Evolutionary conservation across 2,888 invertebrate species (phyloP), one percentile per base, ranked within the genome.

Genomic region (Nomada fabriciana): DNA sequence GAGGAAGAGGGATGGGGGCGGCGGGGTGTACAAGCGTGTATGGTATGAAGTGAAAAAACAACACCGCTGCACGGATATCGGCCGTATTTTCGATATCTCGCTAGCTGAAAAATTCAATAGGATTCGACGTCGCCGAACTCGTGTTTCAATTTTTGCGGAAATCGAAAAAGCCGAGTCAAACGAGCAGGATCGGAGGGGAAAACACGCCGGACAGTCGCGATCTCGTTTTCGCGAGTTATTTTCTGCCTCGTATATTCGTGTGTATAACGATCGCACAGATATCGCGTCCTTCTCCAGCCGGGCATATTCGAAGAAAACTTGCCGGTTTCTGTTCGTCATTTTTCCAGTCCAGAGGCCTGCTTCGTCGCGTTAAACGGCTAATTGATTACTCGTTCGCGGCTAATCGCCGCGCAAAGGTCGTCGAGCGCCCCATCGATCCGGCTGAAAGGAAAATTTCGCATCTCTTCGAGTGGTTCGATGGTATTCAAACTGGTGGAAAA

Each of bases 361-460:
- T 52, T 36, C 36, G 52, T 15, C 18, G 64, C 77, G 20, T 71
- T 47, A 42, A 60, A 73, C 43, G 42, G 65, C 29, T 65, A 74
- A 80, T 80, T 55, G 80, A 78, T 71, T 50, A 61, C 52, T 50
- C 53, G 55, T n/a, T 50, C 65, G 70, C 79, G 47, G 55, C 79
- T 79, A 65, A 80, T 71, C 80, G 65, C 10, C 23, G 60, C 65
- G 64, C 78, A 80, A 71, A 71, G 79, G 70, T 80, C 80, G 77
- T 10, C 55, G 77, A 60, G 47, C 77, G 53, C 18, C 50, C 47
- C 23, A 71, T 78, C 80, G 80, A 80, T 65, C 70, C 63, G 13
- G 55, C 20, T 53, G 60, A 80, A 80, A 67, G 80, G 78, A 80
- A 78, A 78, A 71, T 0, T 1, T 36, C 36, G 36, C 36, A 5